Percentiles rank a stretch among this genome's conserved stretches.
Conservation (phyloP, 2,888 invertebrate species). For the Lasius platythorax region DNA sequence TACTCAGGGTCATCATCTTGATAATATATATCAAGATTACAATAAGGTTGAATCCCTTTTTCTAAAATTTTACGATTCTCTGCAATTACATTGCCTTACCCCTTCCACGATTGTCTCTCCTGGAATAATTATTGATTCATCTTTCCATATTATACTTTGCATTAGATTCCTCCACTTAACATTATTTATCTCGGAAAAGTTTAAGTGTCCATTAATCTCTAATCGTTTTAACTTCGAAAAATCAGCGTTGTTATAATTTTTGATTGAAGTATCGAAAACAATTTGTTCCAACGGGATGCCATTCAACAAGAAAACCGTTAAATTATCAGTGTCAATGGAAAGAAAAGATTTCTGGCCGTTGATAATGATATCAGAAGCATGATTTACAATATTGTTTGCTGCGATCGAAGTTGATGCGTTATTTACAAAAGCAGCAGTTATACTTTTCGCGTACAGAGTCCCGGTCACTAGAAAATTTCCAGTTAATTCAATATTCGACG, state of each 20-base stretch:
- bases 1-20: too few species aligned
- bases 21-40: too few species aligned
- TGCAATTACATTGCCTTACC: slow-evolving; percentile 82
- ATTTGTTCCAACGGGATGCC: slow-evolving; percentile 78
- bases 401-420: slow-evolving; percentile 75
- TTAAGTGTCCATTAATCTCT: slow-evolving; percentile 71
- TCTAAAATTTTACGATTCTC: not conserved
- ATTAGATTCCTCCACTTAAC: slow-evolving; percentile 86
- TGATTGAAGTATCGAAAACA: slow-evolving; percentile 77
- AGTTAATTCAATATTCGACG: slow-evolving; percentile 76
- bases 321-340: slow-evolving; percentile 73
- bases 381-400: slow-evolving; percentile 76
- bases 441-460: slow-evolving; percentile 75
- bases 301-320: slow-evolving; percentile 77
- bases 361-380: slow-evolving; percentile 67
- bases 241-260: slow-evolving; percentile 70
- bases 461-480: slow-evolving; percentile 82
- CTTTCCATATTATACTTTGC: slow-evolving; percentile 86
- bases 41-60: too few species aligned
- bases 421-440: slow-evolving; percentile 80
- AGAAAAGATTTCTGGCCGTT: slow-evolving; percentile 73
- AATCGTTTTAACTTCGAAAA: slow-evolving; percentile 73
- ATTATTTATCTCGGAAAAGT: slow-evolving; percentile 85
- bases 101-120: slow-evolving; percentile 86
- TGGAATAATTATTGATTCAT: slow-evolving; percentile 83